These are phyloP conservation scores for Sinhomidia bicolor DNA, from an alignment of 2,888 invertebrate genomes.

Conservation along the genomic window DNA sequence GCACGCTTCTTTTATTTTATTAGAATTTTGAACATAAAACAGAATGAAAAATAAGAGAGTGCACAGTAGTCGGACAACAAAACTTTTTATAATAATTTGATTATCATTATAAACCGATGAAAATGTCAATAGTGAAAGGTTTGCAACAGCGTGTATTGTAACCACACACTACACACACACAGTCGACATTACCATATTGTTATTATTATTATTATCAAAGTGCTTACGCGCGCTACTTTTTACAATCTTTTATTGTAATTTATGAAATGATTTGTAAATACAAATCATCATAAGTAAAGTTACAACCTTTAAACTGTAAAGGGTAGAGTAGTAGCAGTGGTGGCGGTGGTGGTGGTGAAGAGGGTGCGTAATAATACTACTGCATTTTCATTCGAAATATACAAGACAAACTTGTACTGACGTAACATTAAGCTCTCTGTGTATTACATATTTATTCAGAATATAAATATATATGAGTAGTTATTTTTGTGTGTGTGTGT, in stretches of 20 bases:
- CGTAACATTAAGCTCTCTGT: too few species aligned
- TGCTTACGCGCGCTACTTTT: too few species aligned
- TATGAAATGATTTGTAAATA: conserved; percentile 50
- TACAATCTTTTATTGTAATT: conserved; percentile 1
- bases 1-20: background rate
- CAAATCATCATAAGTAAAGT: background rate
- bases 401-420: background rate
- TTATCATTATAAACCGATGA: too few species aligned
- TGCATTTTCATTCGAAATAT: background rate
- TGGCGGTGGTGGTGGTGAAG: too few species aligned
- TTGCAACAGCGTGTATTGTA: too few species aligned
- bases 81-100: too few species aligned
- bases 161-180: too few species aligned
- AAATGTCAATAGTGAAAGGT: too few species aligned
- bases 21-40: too few species aligned
- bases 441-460: background rate
- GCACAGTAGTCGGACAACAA: too few species aligned
- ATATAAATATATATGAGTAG: background rate
- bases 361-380: background rate
- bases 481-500: conserved; percentile 26
- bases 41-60: too few species aligned
- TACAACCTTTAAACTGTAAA: background rate
- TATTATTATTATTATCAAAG: background rate
- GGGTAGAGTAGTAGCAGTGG: too few species aligned
- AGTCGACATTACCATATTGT: background rate